Percentiles rank a stretch among this genome's conserved stretches.
Evolutionary conservation across 2,113 vertebrate genomes (phyloP).

Genomic region (Lagopus leucura): DNA sequence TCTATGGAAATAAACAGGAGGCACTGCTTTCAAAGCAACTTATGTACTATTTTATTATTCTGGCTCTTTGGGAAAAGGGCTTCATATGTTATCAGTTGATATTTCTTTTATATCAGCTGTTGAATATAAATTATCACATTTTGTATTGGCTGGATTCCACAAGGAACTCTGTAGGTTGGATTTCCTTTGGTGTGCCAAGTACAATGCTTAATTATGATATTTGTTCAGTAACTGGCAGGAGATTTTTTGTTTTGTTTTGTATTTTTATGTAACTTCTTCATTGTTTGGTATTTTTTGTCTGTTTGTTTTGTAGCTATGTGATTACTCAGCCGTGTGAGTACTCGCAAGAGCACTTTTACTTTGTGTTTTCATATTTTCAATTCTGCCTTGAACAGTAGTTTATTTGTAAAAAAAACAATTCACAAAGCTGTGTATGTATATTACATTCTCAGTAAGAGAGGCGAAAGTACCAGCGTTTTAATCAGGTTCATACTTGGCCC

Average conservation of each 20-base stretch:
- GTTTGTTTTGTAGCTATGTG: neutral
- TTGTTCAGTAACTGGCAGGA: neutral
- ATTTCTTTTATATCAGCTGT: constrained; percentile 18
- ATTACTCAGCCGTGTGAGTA: neutral
- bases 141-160: neutral
- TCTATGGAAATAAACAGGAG: too few relatives aligned
- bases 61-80: neutral
- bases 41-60: neutral
- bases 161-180: neutral
- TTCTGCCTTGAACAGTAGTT: neutral
- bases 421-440: neutral
- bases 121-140: neutral
- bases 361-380: neutral
- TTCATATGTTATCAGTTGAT: neutral
- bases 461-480: neutral
- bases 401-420: neutral
- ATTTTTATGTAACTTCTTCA: neutral
- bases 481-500: neutral
- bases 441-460: neutral
- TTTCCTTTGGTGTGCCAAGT: neutral
- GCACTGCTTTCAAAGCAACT: too few relatives aligned
- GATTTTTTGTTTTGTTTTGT: neutral
- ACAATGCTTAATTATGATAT: neutral
- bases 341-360: neutral
- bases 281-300: neutral